Conservation (phyloP, 2,797 vertebrate genomes). For the Mormyrops attenuatus region DNA sequence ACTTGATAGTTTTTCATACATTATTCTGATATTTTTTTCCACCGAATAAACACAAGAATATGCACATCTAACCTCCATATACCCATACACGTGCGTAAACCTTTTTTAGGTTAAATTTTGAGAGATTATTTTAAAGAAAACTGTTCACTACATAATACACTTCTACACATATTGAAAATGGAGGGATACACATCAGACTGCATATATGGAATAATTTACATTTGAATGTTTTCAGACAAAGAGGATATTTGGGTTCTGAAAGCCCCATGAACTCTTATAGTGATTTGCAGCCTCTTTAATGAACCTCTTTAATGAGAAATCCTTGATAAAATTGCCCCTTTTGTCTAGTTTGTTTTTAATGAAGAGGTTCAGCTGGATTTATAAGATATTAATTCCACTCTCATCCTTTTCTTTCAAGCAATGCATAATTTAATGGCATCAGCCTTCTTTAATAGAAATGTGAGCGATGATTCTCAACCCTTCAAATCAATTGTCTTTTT, state of each 20-base stretch:
- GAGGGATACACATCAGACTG: background rate
- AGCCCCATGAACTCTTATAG: conserved; percentile 1
- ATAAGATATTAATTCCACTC: conserved; percentile 28
- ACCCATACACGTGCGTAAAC: background rate
- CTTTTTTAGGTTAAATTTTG: background rate
- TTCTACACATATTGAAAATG: background rate
- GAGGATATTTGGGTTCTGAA: conserved; percentile 12
- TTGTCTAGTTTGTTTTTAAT: conserved; percentile 28
- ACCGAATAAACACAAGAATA: background rate
- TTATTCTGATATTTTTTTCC: background rate
- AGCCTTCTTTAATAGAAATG: conserved; percentile 26
- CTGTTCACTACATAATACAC: background rate
- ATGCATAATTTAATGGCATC: conserved; percentile 30
- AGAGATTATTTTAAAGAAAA: background rate
- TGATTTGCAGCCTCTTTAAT: conserved; percentile 25
- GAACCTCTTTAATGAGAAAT: conserved; percentile 25
- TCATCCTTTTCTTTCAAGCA: conserved; percentile 20
- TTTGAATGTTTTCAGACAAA: background rate
- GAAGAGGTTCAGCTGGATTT: conserved; percentile 30
- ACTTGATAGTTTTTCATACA: background rate
- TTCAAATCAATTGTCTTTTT: conserved; percentile 15
- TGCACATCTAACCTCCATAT: background rate
- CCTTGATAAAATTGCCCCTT: conserved; percentile 21
- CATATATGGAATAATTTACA: conserved; percentile 4
- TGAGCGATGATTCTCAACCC: conserved; percentile 22